These are phyloP conservation scores for Plodia interpunctella DNA, from an alignment of 1,140 invertebrate species.

Conservation along the genomic window DNA sequence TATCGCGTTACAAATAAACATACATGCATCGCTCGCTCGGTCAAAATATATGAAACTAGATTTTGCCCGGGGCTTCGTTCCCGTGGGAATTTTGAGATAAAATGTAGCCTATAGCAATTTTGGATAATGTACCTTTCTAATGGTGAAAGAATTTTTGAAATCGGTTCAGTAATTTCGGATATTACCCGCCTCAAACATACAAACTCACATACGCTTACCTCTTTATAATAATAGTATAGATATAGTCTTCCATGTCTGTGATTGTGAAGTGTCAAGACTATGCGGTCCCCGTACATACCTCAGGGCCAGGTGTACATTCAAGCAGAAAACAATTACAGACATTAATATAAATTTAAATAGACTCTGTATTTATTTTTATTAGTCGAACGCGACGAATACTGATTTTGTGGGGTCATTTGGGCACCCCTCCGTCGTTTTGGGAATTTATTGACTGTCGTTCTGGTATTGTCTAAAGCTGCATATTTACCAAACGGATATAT, in stretches of 20 bases:
- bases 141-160: too few relatives aligned
- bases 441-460: neutral
- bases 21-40: too few relatives aligned
- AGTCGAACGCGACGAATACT: neutral
- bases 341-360: conserved; percentile 13
- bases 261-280: conserved; percentile 33
- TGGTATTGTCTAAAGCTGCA: neutral
- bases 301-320: conserved; percentile 22
- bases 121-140: too few relatives aligned
- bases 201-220: too few relatives aligned
- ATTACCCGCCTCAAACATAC: too few relatives aligned
- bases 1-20: too few relatives aligned
- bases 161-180: too few relatives aligned
- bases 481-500: too few relatives aligned
- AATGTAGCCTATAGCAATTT: too few relatives aligned
- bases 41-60: too few relatives aligned
- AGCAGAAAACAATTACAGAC: conserved; percentile 8
- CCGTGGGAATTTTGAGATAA: too few relatives aligned
- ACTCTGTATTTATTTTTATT: conserved; percentile 11
- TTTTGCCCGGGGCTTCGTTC: too few relatives aligned
- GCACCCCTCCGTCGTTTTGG: neutral
- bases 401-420: neutral
- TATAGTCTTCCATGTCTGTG: neutral
- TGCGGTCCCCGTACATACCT: conserved; percentile 11
- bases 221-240: neutral